These are phyloP conservation scores for Nanorana parkeri DNA, from an alignment of 2,113 vertebrate genomes.

Conservation along the genomic window DNA sequence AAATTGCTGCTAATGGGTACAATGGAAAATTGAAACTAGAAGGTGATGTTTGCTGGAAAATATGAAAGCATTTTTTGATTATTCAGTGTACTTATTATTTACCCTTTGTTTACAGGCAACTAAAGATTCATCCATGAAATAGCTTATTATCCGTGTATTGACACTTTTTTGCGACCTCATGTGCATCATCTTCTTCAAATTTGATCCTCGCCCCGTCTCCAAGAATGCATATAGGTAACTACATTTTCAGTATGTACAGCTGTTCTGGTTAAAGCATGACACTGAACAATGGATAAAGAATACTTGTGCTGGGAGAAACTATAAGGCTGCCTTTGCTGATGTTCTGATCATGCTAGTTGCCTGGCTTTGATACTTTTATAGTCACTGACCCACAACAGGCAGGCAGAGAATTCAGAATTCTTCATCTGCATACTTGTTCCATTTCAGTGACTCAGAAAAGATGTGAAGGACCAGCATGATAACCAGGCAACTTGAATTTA, in stretches of 20 bases:
- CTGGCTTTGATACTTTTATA: too few species aligned
- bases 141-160: constrained; percentile 4
- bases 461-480: too few species aligned
- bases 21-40: constrained; percentile 14
- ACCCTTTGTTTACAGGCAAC: constrained; percentile 67
- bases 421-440: too few species aligned
- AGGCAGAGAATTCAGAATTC: too few species aligned
- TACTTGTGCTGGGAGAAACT: too few species aligned
- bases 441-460: too few species aligned
- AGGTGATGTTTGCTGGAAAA: constrained; percentile 22
- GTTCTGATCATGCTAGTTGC: too few species aligned
- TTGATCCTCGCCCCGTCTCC: constrained; percentile 90
- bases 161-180: constrained; percentile 71
- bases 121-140: constrained; percentile 9
- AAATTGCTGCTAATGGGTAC: constrained; percentile 14
- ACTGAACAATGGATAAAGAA: too few species aligned
- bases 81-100: background rate
- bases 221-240: constrained; percentile 97
- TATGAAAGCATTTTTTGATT: background rate
- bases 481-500: too few species aligned
- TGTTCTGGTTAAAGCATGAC: too few species aligned
- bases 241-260: background rate
- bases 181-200: constrained; percentile 98
- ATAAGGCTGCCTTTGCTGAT: too few species aligned
- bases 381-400: too few species aligned